Evolutionary conservation across 2,113 vertebrate species (phyloP), one percentile per base, ranked within the genome.

Genomic region (Nansenia antarctica): DNA sequence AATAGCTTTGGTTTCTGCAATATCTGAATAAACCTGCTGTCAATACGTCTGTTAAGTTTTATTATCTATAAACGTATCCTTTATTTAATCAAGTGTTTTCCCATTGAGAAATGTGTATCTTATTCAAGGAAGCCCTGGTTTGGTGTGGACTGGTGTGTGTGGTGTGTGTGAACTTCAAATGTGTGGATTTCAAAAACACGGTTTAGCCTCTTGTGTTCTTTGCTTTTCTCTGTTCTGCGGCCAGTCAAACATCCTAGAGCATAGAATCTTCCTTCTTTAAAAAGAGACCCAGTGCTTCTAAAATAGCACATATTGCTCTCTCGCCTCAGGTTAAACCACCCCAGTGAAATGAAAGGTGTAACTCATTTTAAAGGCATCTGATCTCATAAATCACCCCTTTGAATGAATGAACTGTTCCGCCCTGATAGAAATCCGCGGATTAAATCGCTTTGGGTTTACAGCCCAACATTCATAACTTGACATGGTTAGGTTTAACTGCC

Each of bases 401-500:
- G 74, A 79, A 77, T 78, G 2, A 83, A 78, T 49, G 30, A 72
- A 65, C 52, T 59, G 65, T 12, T 71, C 34, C 12, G 52, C 15
- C 31, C 20, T 53, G 62, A 80, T 74, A 69, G 74, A 78, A 81
- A 29, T 15, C n/a, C 35, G 20, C 1, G 6, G 71, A 74, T 73
- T 60, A 67, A 22, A 83, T 81, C 63, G 5, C 65, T 53, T n/a
- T 37, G 49, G 49, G 70, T 77, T 83, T 73, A 79, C 42, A 69
- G 52, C 37, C 0, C 70, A 18, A 37, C 20, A 22, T 37, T 49
- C 27, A 30, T 55, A 79, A 62, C 62, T 47, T 65, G 59, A 83
- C 76, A 72, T 67, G 67, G 37, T 77, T 71, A 61, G 62, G 59
- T 78, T 79, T 55, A 74, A 83, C 67, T 52, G 67, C 73, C 73